These are phyloP conservation scores for Pogonomyrmex barbatus DNA, from an alignment of 1,140 invertebrate genomes.

Conservation along the genomic window DNA sequence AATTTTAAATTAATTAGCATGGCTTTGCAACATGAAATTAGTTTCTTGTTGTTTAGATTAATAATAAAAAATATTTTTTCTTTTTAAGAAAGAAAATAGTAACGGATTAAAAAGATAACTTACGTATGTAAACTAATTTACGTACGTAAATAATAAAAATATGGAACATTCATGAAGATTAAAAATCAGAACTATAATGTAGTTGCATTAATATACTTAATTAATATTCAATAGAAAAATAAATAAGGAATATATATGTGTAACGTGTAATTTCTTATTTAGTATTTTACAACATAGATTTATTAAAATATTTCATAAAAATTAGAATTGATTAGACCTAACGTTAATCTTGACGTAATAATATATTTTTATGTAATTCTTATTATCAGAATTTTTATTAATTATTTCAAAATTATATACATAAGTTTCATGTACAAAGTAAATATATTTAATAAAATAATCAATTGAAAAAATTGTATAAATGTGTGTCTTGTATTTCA, in stretches of 20 bases:
- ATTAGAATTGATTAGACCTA: background rate
- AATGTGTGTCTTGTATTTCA: background rate
- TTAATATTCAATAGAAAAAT: background rate
- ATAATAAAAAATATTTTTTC: conserved; percentile 1
- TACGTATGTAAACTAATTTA: no score
- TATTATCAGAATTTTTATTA: background rate
- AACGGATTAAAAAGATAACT: background rate
- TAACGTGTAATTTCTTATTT: background rate
- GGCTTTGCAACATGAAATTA: background rate
- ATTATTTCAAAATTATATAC: background rate
- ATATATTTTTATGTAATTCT: background rate
- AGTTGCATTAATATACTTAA: background rate
- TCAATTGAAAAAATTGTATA: background rate
- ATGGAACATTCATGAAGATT: background rate
- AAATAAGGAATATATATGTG: background rate
- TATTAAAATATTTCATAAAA: background rate
- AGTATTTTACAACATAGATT: conserved; percentile 3
- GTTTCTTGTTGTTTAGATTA: background rate
- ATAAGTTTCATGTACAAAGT: background rate
- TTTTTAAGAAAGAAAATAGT: background rate
- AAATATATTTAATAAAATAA: background rate
- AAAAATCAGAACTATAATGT: background rate
- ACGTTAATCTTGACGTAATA: background rate
- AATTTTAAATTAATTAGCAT: background rate
- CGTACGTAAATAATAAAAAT: background rate